These are phyloP conservation scores for Synergus umbraculus DNA, from an alignment of 2,888 invertebrate genomes.

Conservation along the genomic window DNA sequence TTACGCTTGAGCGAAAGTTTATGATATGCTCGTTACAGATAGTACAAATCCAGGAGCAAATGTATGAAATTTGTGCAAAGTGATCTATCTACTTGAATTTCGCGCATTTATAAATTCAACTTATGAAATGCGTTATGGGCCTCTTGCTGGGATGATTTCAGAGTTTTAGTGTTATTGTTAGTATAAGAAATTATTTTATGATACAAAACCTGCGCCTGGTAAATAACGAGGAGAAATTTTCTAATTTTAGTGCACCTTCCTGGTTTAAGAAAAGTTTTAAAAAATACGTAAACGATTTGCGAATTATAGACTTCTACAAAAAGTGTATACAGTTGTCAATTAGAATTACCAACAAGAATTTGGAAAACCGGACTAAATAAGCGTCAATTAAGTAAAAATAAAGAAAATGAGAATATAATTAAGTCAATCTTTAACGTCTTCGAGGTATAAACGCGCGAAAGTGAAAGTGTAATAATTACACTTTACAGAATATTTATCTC, in stretches of 20 bases:
- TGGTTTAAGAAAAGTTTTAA: neutral
- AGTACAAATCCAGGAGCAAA: neutral
- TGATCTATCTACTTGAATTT: neutral
- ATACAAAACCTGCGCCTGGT: neutral
- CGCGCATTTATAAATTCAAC: neutral
- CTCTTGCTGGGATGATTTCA: neutral
- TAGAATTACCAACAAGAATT: no score
- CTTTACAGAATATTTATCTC: conserved; percentile 1
- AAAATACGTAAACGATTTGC: neutral
- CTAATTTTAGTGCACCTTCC: neutral
- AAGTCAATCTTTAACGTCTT: neutral
- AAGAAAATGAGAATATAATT: conserved; percentile 1
- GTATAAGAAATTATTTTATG: neutral
- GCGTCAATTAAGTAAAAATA: conserved; percentile 7
- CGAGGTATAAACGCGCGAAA: neutral
- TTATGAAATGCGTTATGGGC: neutral
- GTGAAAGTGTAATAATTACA: conserved; percentile 30
- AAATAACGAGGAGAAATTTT: conserved; percentile 17
- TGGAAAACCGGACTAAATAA: neutral
- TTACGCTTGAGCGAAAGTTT: conserved; percentile 24
- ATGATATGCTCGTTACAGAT: neutral
- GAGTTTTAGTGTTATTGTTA: neutral
- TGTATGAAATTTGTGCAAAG: neutral
- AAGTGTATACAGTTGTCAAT: no score
- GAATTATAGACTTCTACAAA: no score